phyloP scores from a whole-genome alignment of 2,888 invertebrate species.

The Iselma pallidipennis region DNA sequence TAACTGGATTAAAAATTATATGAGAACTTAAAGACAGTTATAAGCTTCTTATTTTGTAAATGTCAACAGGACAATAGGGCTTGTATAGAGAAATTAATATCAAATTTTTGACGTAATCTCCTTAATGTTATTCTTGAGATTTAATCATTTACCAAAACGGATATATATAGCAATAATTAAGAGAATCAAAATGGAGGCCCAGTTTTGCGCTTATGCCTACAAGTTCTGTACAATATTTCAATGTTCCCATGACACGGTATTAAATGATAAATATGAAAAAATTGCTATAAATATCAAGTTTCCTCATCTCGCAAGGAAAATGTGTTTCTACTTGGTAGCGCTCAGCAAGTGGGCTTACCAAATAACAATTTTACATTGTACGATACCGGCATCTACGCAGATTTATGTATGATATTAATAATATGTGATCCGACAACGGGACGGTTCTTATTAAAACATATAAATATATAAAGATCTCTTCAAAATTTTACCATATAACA shows the following conservation, averaged over 20 bases:
- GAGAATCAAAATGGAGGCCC: neutral
- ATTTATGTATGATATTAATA: conserved; percentile 48
- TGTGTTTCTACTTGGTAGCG: conserved; percentile 37
- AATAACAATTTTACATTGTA: conserved; percentile 35
- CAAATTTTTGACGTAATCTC: conserved; percentile 32
- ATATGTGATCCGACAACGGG: conserved; percentile 42
- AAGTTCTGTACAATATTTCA: neutral
- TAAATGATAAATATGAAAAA: conserved; percentile 32
- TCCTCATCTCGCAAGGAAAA: conserved; percentile 37
- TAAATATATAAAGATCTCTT: no score
- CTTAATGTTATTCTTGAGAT: conserved; percentile 11
- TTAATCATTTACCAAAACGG: neutral
- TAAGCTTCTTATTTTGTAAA: conserved; percentile 25
- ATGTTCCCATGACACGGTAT: conserved; percentile 10
- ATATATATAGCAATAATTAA: neutral
- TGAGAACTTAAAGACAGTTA: conserved; percentile 2
- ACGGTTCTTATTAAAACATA: conserved; percentile 33
- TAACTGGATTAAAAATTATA: neutral
- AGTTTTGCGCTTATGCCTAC: neutral
- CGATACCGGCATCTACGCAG: conserved; percentile 39
- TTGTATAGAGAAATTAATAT: conserved; percentile 18
- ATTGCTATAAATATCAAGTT: conserved; percentile 34
- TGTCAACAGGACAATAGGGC: conserved; percentile 13
- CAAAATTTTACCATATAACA: conserved; percentile 47
- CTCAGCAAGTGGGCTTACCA: conserved; percentile 38